phyloP scores from a whole-genome alignment of 2,888 invertebrate genomes.

The Lepidocyrtinus sp. region DNA sequence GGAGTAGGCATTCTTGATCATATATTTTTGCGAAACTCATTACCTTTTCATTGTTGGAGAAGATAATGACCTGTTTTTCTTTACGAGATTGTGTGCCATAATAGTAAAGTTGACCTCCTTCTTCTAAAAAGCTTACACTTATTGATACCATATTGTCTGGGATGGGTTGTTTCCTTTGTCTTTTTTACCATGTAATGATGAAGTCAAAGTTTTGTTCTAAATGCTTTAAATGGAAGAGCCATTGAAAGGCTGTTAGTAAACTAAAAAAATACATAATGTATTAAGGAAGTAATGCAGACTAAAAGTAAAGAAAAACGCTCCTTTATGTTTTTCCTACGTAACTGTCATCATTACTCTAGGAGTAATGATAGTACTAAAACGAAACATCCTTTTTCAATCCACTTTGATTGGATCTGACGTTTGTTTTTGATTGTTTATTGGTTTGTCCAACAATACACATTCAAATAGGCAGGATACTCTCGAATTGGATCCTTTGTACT shows the following conservation, averaged over 20 bases:
- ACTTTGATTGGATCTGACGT: neutral
- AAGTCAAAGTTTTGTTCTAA: neutral
- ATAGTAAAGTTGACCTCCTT: constrained; percentile 30
- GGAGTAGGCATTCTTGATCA: neutral
- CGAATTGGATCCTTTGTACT: too few species aligned
- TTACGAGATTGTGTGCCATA: constrained; percentile 33
- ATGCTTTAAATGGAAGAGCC: neutral
- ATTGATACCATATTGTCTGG: constrained; percentile 3
- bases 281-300: neutral
- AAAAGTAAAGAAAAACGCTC: too few species aligned
- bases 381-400: neutral
- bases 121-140: constrained; percentile 21
- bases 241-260: neutral
- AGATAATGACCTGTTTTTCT: constrained; percentile 48
- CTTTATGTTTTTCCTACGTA: too few species aligned
- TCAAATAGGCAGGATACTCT: too few species aligned
- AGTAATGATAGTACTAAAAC: neutral
- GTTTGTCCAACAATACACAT: neutral
- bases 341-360: neutral
- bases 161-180: neutral
- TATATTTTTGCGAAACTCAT: neutral
- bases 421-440: neutral
- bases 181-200: constrained; percentile 15
- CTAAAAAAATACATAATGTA: neutral
- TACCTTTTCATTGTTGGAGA: constrained; percentile 14